Conservation (phyloP, 2,113 vertebrate genomes). For the Lutjanus erythropterus region DNA sequence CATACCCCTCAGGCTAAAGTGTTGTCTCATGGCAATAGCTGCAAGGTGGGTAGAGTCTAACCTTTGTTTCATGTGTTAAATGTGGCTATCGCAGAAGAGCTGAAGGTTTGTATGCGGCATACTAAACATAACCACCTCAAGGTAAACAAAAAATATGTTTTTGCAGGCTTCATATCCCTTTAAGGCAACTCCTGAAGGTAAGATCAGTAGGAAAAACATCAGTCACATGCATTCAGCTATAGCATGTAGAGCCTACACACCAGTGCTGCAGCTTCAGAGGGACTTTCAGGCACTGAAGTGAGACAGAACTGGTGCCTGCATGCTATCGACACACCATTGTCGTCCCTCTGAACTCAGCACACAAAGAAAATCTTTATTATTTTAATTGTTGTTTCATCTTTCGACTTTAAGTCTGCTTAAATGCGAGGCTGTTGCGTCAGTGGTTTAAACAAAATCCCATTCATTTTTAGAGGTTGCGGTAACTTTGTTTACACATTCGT, state of each 20-base stretch:
- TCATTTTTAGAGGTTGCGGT: slow-evolving; percentile 4
- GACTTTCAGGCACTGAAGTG: not conserved
- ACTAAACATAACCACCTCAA: slow-evolving; percentile 40
- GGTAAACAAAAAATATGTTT: slow-evolving; percentile 37
- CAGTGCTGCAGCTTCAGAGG: slow-evolving; percentile 7
- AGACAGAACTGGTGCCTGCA: slow-evolving; percentile 4
- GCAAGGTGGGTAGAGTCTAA: slow-evolving; percentile 5
- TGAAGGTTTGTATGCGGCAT: slow-evolving; percentile 29
- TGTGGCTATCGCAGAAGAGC: slow-evolving; percentile 5
- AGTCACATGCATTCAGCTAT: slow-evolving; percentile 32
- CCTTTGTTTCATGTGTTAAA: slow-evolving; percentile 31
- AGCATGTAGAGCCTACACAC: not conserved
- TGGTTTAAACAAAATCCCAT: slow-evolving; percentile 42
- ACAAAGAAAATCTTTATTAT: slow-evolving; percentile 23
- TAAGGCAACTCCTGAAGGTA: slow-evolving; percentile 37
- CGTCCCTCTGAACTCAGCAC: slow-evolving; percentile 40
- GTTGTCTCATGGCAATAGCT: slow-evolving; percentile 12
- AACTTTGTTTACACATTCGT: slow-evolving; percentile 42
- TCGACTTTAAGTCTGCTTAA: slow-evolving; percentile 17
- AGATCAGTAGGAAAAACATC: slow-evolving; percentile 54
- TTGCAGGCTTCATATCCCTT: slow-evolving; percentile 32
- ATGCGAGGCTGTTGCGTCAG: not conserved
- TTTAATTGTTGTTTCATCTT: slow-evolving; percentile 38
- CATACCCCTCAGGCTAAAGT: slow-evolving; percentile 9
- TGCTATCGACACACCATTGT: slow-evolving; percentile 18